Base-by-base conservation (phyloP, 2,888 invertebrate species). In the Ochropleura plecta region DNA sequence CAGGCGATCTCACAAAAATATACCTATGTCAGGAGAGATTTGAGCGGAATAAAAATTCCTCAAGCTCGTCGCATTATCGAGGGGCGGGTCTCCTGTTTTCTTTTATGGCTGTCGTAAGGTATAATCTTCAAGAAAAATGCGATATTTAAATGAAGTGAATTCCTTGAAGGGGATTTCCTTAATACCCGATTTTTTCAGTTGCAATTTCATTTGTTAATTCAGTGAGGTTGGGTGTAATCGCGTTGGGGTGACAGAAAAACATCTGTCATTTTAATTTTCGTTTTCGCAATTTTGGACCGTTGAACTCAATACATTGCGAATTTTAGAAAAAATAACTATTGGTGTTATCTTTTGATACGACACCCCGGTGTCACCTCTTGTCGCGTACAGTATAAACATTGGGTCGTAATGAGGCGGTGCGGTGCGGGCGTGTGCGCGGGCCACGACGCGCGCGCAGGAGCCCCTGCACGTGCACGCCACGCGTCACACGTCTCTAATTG, bases 61-160 rank as follows among this genome's bases (percentile, higher is more conserved):
- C 91, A 91, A 92, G 92, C 94, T 93, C 95, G 94, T 94, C 95
- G 95, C 94, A 94, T 96, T 96, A 96, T 95, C 95, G 94, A 94
- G 94, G 95, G 96, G 95, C 92, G 94, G 93, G 91, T 88, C 93
- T 94, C 91, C 95, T 96, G 96, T 96, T 96, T 96, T 96, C 95
- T 95, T 96, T 96, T 96, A 96, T 96, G 93, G 96, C 95, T 95
- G 96, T 95, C 96, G 95, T 96, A 95, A 95, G 94, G 95, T 96
- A 96, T 96, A 96, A 96, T 96, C 96, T 96, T 96, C 93, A 93
- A 94, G 95, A 96, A 96, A 96, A 96, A 96, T 96, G 96, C 94
- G 95, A 96, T 96, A 96, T 96, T 96, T 96, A 96, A 96, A 96
- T 96, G 95, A 96, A 95, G 95, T 91, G 91, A 95, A 96, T 96